phyloP scores from a whole-genome alignment of 2,888 invertebrate genomes.

The Anticlea derivata region DNA sequence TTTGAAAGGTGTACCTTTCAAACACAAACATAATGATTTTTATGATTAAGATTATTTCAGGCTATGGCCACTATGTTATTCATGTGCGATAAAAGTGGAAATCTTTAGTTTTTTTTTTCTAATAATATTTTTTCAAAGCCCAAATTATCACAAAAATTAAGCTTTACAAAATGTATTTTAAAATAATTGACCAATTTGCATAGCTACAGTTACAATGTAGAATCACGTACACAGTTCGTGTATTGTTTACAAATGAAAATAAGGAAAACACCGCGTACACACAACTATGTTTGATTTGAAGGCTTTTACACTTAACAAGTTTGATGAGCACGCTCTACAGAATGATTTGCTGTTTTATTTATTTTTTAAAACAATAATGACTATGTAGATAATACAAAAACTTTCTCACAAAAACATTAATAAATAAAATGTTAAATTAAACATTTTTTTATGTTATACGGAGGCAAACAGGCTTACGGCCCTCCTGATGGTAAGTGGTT shows the following conservation, averaged over 20 bases:
- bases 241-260: constrained; percentile 20
- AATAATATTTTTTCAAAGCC: not conserved
- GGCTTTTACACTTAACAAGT: constrained; percentile 15
- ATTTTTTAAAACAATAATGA: not conserved
- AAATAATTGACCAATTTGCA: constrained; percentile 4
- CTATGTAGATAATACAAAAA: no score
- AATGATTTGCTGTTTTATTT: constrained; percentile 1
- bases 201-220: not conserved
- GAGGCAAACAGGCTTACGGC: no score
- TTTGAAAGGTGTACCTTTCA: no score
- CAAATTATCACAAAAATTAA: not conserved
- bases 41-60: no score
- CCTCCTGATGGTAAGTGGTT: no score
- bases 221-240: constrained; percentile 10
- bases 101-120: no score
- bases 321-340: not conserved
- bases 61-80: no score
- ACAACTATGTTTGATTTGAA: constrained; percentile 14
- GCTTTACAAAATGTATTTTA: not conserved
- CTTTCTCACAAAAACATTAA: no score
- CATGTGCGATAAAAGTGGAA: no score
- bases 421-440: no score
- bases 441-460: no score
- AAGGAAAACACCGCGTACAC: constrained; percentile 9
- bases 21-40: no score